phyloP scores from a whole-genome alignment of 2,797 vertebrate species.

The Echiichthys vipera region DNA sequence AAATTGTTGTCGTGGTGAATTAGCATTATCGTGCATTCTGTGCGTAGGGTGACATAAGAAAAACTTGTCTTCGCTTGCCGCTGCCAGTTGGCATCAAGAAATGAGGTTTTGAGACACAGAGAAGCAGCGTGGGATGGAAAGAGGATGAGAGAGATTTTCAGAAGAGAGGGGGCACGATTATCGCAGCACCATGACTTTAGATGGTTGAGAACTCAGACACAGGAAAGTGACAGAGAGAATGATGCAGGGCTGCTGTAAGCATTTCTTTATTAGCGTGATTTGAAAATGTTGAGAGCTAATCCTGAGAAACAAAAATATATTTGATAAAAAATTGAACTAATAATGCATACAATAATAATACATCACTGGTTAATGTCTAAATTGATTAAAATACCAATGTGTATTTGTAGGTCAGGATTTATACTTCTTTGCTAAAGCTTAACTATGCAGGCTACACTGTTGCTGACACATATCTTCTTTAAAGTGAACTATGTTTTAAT shows the following conservation, averaged over 20 bases:
- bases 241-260: constrained; percentile 48
- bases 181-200: constrained; percentile 70
- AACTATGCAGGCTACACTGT: not conserved
- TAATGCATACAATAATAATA: not conserved
- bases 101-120: constrained; percentile 74
- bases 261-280: constrained; percentile 15
- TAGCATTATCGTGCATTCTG: constrained; percentile 66
- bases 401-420: not conserved
- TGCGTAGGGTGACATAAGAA: constrained; percentile 75
- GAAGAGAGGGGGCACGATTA: constrained; percentile 68
- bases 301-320: constrained; percentile 9
- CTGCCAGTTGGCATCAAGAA: constrained; percentile 76
- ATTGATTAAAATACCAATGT: not conserved
- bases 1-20: constrained; percentile 76
- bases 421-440: not conserved
- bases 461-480: not conserved
- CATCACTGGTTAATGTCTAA: constrained; percentile 14
- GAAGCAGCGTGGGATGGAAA: constrained; percentile 76
- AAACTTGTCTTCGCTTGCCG: constrained; percentile 66
- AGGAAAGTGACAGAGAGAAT: constrained; percentile 45
- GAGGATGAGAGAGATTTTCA: constrained; percentile 77
- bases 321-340: constrained; percentile 13
- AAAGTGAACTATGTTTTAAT: not conserved
- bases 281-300: constrained; percentile 23
- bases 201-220: constrained; percentile 66